These are phyloP conservation scores for Pycnonotus jocosus DNA, from an alignment of 2,113 vertebrate genomes.

Conservation along the genomic window DNA sequence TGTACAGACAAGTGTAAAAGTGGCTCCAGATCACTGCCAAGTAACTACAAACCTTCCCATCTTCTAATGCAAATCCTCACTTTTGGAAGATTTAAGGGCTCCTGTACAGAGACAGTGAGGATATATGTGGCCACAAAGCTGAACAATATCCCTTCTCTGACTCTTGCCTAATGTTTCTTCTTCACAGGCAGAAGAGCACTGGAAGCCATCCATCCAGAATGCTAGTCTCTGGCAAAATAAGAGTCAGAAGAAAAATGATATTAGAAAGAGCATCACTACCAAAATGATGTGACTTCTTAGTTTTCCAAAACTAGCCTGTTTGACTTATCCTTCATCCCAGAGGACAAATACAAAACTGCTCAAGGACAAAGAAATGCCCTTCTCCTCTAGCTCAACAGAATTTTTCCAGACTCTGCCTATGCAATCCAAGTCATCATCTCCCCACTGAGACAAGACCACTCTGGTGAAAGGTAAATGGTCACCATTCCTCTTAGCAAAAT, in stretches of 20 bases:
- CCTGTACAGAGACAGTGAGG: neutral
- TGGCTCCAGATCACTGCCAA: neutral
- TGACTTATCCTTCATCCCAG: neutral
- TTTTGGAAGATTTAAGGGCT: neutral
- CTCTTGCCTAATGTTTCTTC: neutral
- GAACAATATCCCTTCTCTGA: neutral
- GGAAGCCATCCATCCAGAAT: neutral
- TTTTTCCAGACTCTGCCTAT: neutral
- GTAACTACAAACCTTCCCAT: neutral
- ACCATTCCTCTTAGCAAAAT: neutral
- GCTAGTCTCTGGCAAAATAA: neutral
- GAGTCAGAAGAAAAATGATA: neutral
- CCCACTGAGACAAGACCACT: neutral
- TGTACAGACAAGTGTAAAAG: neutral
- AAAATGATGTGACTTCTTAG: neutral
- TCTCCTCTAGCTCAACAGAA: neutral
- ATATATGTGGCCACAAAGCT: neutral
- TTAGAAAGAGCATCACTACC: neutral
- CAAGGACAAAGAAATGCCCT: neutral
- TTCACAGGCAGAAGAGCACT: accelerated
- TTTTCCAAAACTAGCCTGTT: neutral
- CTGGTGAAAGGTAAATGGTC: neutral
- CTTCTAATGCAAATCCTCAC: neutral
- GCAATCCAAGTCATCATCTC: neutral
- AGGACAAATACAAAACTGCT: neutral